Evolutionary conservation across 2,888 invertebrate genomes (phyloP).

Genomic region (Syrphus vitripennis): DNA sequence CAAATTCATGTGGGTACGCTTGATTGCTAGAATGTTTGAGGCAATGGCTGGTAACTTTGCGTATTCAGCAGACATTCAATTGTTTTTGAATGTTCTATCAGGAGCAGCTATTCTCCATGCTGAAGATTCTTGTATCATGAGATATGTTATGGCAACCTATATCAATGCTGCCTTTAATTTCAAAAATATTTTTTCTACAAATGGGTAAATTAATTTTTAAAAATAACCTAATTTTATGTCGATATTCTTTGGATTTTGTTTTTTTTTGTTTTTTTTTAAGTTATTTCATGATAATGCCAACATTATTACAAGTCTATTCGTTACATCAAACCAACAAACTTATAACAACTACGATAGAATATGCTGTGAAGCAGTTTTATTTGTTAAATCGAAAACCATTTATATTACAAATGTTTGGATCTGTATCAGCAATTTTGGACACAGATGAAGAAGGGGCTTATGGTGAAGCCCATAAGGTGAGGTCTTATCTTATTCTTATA

Average conservation of each 20-base stretch:
- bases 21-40: constrained; percentile 98
- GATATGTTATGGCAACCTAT: constrained; percentile 98
- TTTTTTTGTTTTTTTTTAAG: constrained; percentile 80
- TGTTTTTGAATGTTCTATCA: constrained; percentile 98
- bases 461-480: constrained; percentile 95
- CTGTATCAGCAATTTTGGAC: constrained; percentile 97
- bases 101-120: constrained; percentile 98
- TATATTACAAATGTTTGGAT: constrained; percentile 99
- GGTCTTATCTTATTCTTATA: not conserved
- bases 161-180: constrained; percentile 99
- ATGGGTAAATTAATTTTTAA: constrained; percentile 85
- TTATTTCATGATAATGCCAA: constrained; percentile 98
- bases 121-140: constrained; percentile 96
- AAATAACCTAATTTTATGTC: not conserved
- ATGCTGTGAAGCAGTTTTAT: constrained; percentile 99
- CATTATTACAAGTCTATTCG: constrained; percentile 96
- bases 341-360: constrained; percentile 97
- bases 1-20: constrained; percentile 99
- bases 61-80: constrained; percentile 97
- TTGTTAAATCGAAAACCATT: constrained; percentile 98
- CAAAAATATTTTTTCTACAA: constrained; percentile 98
- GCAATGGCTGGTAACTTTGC: constrained; percentile 99
- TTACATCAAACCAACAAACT: constrained; percentile 98
- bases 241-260: too few species aligned
- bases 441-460: constrained; percentile 93